phyloP scores from a whole-genome alignment of 2,888 invertebrate genomes.

The Nymphalis polychloros region DNA sequence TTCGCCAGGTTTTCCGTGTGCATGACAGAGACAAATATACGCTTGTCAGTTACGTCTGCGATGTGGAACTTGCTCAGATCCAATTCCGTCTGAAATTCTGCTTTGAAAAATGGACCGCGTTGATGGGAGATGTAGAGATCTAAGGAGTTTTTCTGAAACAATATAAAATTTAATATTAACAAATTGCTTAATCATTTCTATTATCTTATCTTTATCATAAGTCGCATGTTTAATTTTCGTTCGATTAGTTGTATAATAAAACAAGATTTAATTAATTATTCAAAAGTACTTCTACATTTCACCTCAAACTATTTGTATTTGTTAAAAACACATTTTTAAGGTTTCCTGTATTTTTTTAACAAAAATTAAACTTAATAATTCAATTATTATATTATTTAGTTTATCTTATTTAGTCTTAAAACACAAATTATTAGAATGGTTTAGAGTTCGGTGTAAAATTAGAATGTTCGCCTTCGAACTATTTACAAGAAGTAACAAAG shows the following conservation, averaged over 20 bases:
- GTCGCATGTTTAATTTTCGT: too few relatives aligned
- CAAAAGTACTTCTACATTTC: too few relatives aligned
- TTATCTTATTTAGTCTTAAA: background rate
- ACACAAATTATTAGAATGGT: background rate
- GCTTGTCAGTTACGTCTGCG: constrained; percentile 90
- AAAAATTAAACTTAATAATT: too few relatives aligned
- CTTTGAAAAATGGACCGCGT: constrained; percentile 85
- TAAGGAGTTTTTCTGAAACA: constrained; percentile 71
- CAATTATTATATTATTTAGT: too few relatives aligned
- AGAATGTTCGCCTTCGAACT: background rate
- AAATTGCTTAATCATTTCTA: background rate
- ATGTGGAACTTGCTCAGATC: constrained; percentile 87
- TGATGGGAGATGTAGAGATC: constrained; percentile 90
- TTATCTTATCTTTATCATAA: background rate
- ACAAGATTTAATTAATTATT: too few relatives aligned
- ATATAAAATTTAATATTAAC: constrained; percentile 3
- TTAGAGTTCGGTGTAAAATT: background rate
- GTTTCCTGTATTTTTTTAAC: too few relatives aligned
- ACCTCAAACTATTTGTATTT: too few relatives aligned
- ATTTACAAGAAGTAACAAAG: background rate
- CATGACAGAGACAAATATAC: constrained; percentile 91
- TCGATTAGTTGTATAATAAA: too few relatives aligned
- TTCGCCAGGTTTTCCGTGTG: constrained; percentile 88
- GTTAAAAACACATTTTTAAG: too few relatives aligned
- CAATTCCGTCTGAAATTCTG: constrained; percentile 88